Conservation (phyloP, 1,140 invertebrate species). For the Thereuonema tuberculata region DNA sequence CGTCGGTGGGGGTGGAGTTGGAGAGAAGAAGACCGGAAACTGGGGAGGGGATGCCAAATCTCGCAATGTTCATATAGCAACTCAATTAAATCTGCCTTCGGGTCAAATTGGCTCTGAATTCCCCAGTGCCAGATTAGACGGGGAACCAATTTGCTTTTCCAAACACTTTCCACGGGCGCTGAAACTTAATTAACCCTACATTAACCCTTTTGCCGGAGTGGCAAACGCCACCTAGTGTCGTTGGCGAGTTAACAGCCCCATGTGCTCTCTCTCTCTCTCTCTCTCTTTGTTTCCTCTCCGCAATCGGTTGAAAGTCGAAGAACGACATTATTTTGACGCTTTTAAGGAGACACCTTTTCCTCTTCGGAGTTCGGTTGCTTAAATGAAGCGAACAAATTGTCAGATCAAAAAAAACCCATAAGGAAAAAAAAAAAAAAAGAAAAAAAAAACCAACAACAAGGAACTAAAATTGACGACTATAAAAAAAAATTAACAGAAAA, state of each 20-base stretch:
- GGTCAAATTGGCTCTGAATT: conserved; percentile 3
- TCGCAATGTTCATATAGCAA: too few relatives aligned
- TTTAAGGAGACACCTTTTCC: too few relatives aligned
- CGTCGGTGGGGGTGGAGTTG: neutral
- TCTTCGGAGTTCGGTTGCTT: too few relatives aligned
- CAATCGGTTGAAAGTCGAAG: too few relatives aligned
- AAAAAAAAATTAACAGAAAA: too few relatives aligned
- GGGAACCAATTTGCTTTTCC: conserved; percentile 9
- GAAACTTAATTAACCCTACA: conserved; percentile 10
- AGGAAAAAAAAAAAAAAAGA: too few relatives aligned
- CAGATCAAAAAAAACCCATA: too few relatives aligned
- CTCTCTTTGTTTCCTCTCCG: neutral
- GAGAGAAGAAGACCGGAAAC: neutral
- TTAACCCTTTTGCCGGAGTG: conserved; percentile 8
- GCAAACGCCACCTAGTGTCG: neutral
- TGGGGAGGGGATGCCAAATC: neutral
- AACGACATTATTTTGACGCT: too few relatives aligned
- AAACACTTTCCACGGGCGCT: conserved; percentile 5
- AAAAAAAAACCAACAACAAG: too few relatives aligned
- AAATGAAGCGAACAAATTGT: too few relatives aligned
- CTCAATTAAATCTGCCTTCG: conserved; percentile 8
- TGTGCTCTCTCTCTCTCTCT: neutral
- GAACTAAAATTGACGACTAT: too few relatives aligned
- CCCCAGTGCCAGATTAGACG: conserved; percentile 6
- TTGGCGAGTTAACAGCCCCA: neutral